Conservation (phyloP, 2,113 vertebrate genomes). For the Willisornis vidua region DNA sequence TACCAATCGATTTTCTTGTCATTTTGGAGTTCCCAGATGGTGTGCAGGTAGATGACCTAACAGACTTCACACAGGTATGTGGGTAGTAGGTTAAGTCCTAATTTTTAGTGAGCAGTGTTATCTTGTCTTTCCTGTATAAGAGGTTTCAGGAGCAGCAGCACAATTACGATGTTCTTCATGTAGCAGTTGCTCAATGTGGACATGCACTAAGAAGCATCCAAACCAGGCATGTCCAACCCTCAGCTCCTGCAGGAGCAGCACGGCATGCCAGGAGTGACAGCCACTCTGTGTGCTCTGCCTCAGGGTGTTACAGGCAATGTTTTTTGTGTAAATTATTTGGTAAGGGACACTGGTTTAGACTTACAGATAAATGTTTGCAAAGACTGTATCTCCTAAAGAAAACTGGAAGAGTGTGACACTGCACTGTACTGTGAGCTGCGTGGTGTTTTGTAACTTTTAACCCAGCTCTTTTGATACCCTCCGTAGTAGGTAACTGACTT, state of each 20-base stretch:
- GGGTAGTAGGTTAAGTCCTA: not conserved
- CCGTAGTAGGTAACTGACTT: not conserved
- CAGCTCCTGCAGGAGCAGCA: not conserved
- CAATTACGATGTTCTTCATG: not conserved
- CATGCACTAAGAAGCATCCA: not conserved
- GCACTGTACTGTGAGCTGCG: not conserved
- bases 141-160: not conserved
- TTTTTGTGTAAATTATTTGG: not conserved
- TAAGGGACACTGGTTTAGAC: not conserved
- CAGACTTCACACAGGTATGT: not conserved
- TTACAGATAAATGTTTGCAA: not conserved
- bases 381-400: not conserved
- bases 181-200: not conserved
- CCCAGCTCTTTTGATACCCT: not conserved
- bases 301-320: not conserved
- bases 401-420: not conserved
- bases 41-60: not conserved
- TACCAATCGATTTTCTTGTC: not conserved
- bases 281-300: rapidly evolving
- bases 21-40: not conserved
- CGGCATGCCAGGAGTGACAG: not conserved
- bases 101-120: not conserved
- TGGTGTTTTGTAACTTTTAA: not conserved
- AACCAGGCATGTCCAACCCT: not conserved
- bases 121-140: not conserved